Evolutionary conservation across 2,888 invertebrate genomes (phyloP).

Genomic region (Leptopilina myrica): DNA sequence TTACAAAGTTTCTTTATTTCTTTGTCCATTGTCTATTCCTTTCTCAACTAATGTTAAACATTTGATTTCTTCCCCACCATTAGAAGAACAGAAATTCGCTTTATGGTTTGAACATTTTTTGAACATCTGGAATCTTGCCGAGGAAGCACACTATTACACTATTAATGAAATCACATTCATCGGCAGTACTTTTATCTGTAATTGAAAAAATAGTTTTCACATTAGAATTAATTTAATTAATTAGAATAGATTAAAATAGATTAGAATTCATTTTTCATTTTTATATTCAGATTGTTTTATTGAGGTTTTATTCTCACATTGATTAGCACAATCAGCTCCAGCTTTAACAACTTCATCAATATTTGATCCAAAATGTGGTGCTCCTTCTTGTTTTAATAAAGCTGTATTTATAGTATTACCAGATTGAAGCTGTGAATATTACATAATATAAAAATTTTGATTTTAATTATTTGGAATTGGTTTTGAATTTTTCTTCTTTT

Average conservation of each 20-base stretch:
- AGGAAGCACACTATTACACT: not conserved
- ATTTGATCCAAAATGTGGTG: not conserved
- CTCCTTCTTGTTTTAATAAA: not conserved
- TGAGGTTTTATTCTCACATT: not conserved
- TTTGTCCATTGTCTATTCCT: too few species aligned
- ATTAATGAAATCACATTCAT: constrained; percentile 15
- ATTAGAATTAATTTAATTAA: not conserved
- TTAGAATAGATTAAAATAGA: too few species aligned
- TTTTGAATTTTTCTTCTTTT: not conserved
- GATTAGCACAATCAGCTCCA: not conserved
- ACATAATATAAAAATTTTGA: not conserved
- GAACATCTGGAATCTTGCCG: not conserved
- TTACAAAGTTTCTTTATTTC: too few species aligned
- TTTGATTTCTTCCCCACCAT: too few species aligned
- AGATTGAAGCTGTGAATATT: not conserved
- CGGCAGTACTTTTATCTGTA: not conserved
- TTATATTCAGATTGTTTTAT: too few species aligned
- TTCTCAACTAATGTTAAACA: too few species aligned
- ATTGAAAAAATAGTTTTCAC: not conserved
- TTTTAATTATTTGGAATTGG: too few species aligned
- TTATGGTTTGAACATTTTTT: not conserved
- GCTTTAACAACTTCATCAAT: not conserved
- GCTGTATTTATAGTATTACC: not conserved
- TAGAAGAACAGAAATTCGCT: not conserved
- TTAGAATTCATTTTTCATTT: too few species aligned